Conservation (phyloP, 1,140 invertebrate genomes). For the Calycopis cecrops region DNA sequence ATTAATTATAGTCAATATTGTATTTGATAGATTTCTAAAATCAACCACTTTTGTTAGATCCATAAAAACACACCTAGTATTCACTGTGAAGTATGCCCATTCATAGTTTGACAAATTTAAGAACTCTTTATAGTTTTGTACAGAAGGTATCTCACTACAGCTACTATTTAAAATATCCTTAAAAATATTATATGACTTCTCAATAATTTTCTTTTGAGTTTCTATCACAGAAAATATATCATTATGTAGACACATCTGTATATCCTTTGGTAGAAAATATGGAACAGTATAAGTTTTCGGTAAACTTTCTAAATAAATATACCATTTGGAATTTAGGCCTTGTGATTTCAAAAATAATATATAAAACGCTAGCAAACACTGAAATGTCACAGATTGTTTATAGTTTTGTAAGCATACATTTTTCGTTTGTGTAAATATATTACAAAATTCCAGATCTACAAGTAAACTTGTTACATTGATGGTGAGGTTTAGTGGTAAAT, state of each 20-base stretch:
- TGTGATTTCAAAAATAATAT: constrained; percentile 74
- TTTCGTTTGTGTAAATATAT: constrained; percentile 64
- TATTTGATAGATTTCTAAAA: constrained; percentile 41
- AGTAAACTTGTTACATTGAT: constrained; percentile 74
- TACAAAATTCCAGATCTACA: constrained; percentile 60
- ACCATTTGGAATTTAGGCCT: constrained; percentile 64
- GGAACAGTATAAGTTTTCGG: constrained; percentile 76
- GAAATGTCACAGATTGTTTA: constrained; percentile 57
- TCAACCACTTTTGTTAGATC: constrained; percentile 61
- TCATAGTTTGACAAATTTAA: constrained; percentile 65
- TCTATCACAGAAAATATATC: constrained; percentile 53
- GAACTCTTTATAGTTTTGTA: constrained; percentile 43
- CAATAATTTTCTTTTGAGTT: constrained; percentile 52
- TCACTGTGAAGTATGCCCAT: constrained; percentile 84
- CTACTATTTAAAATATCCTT: constrained; percentile 48
- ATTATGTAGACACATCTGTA: constrained; percentile 49
- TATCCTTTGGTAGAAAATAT: constrained; percentile 68
- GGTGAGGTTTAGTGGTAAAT: constrained; percentile 75
- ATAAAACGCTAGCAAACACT: constrained; percentile 77
- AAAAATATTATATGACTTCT: constrained; percentile 65
- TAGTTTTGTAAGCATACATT: constrained; percentile 43
- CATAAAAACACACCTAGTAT: constrained; percentile 82
- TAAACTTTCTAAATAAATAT: constrained; percentile 77
- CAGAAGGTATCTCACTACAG: constrained; percentile 27
- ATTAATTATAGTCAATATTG: constrained; percentile 52